These are phyloP conservation scores for Drosophila borealis DNA, from an alignment of 2,888 invertebrate genomes.

Conservation along the genomic window DNA sequence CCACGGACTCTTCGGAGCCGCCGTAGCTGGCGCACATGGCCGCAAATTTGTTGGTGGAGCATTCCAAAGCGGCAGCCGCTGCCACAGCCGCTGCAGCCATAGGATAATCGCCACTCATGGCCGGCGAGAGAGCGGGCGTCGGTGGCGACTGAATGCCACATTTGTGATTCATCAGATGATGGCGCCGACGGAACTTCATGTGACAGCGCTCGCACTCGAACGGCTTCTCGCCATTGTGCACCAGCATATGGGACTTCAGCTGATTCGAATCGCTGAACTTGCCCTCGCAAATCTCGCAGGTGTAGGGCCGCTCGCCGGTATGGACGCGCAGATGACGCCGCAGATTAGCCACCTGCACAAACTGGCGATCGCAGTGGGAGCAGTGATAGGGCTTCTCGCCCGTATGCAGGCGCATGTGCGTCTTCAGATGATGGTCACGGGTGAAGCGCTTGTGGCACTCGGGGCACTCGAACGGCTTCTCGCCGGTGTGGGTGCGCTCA, in stretches of 20 bases:
- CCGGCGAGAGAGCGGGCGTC: constrained; percentile 83
- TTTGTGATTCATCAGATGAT: constrained; percentile 94
- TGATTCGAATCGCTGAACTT: constrained; percentile 97
- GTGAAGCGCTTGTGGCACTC: constrained; percentile 97
- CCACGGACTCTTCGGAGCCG: constrained; percentile 83
- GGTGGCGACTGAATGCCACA: constrained; percentile 87
- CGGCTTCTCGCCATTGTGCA: constrained; percentile 96
- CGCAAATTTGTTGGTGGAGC: constrained; percentile 80
- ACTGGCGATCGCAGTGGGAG: constrained; percentile 95
- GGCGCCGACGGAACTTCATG: constrained; percentile 92
- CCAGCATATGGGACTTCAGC: constrained; percentile 94
- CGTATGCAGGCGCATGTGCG: constrained; percentile 96
- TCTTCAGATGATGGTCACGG: constrained; percentile 96
- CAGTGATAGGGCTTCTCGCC: constrained; percentile 97
- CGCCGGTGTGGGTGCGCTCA: constrained; percentile 97
- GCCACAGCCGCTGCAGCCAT: constrained; percentile 58
- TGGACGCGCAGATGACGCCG: constrained; percentile 95
- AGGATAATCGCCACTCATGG: constrained; percentile 81
- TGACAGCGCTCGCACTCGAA: constrained; percentile 93
- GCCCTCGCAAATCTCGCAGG: constrained; percentile 93
- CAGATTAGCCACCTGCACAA: constrained; percentile 96
- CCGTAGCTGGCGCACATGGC: constrained; percentile 82
- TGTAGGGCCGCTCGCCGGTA: constrained; percentile 95
- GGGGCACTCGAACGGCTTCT: constrained; percentile 96
- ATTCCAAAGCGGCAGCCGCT: constrained; percentile 65